phyloP scores from a whole-genome alignment of 2,113 vertebrate species.

The Prionailurus bengalensis region DNA sequence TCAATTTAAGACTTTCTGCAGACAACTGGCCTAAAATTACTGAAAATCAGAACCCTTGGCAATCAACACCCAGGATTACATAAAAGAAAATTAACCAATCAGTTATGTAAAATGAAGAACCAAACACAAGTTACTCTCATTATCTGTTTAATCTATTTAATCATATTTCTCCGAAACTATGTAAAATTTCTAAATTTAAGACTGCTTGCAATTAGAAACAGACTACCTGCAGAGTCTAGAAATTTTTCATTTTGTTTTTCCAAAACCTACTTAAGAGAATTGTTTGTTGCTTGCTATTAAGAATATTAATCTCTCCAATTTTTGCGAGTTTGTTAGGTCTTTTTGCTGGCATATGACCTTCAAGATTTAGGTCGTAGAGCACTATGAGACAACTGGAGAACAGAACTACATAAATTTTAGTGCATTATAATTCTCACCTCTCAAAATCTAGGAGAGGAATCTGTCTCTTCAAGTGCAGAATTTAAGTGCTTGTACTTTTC shows the following conservation, averaged over 20 bases:
- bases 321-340: conserved; percentile 45
- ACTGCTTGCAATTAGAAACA: conserved; percentile 45
- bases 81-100: conserved; percentile 32
- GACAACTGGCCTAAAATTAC: conserved; percentile 49
- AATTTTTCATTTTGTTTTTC: conserved; percentile 57
- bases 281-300: conserved; percentile 61
- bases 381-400: conserved; percentile 63
- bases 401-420: conserved; percentile 61
- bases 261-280: conserved; percentile 60
- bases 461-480: conserved; percentile 73
- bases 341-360: conserved; percentile 36
- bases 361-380: conserved; percentile 47
- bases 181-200: conserved; percentile 62
- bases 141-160: conserved; percentile 18
- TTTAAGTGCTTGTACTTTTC: conserved; percentile 76
- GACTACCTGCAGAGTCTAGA: conserved; percentile 27
- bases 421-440: conserved; percentile 76
- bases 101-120: conserved; percentile 55
- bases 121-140: conserved; percentile 42
- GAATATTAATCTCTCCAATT: conserved; percentile 43
- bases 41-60: conserved; percentile 4
- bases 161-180: conserved; percentile 37
- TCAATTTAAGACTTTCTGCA: conserved; percentile 48
- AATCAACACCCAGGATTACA: background rate
- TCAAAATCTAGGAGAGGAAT: conserved; percentile 74